Base-by-base conservation (phyloP, 2,888 invertebrate genomes). In the Choristoneura rosaceana region DNA sequence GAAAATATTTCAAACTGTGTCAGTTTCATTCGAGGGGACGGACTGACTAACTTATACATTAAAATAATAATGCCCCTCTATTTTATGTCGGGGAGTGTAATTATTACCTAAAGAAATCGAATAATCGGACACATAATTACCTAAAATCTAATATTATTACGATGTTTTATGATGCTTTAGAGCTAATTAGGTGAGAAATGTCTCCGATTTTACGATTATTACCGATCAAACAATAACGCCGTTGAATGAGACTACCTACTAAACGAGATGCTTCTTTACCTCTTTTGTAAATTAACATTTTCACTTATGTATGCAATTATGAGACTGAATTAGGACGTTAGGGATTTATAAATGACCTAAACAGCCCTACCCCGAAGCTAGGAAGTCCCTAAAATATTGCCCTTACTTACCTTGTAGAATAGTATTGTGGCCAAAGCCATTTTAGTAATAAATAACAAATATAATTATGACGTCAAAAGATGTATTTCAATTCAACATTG, bases 301-400 rank as follows among this genome's bases (percentile, higher is more conserved):
- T 75, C 77, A 87, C 87, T 90, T 90, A 85, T 85, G 87, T 92
- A 91, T 86, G 91, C 88, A 91, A 92, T 86, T 87, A 91, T 90
- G 92, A 93, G 93, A 93, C 93, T 93, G 93, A 93, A 88, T 88
- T 92, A 92, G 90, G 78, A 84, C 81, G 78, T 83, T 91, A 91
- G 90, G 84, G 78, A 81, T 86, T 83, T 82, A 77, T 82, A 82
- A 79, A 77, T 84, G 81, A 85, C 82, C 74, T 74, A 80, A 76
- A 82, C 78, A 82, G 78, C 83, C 82, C 81, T 74, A 73, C 64
- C 67, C 70, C 50, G 64, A 64, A 64, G 64, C 73, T 69, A 69
- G 73, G 70, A 69, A 73, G 64, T 64, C 69, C 73, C 69, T 64
- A 34, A 60, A 38, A 63, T 55, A 41, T 66, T 66, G 61, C 52